A percentile compares a stretch with the other conserved stretches of the same genome.
Evolutionary conservation across 2,113 vertebrate genomes (phyloP).

Genomic region (Empidonax traillii): DNA sequence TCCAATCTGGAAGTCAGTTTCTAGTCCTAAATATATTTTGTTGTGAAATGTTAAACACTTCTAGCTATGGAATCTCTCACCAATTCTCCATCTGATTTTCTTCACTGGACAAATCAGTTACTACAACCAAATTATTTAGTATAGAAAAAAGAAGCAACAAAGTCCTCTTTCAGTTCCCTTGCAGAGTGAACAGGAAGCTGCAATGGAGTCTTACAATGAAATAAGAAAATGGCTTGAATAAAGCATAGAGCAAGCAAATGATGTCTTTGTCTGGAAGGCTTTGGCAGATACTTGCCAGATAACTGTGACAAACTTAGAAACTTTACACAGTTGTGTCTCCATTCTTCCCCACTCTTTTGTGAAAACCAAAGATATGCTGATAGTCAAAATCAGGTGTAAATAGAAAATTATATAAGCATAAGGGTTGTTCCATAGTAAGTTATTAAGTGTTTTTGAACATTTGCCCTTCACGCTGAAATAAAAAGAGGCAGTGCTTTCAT

Average conservation of each 20-base stretch:
- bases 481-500: background rate
- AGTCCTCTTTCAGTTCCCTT: background rate
- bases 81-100: background rate
- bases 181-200: background rate
- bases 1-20: background rate
- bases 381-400: background rate
- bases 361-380: background rate
- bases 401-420: background rate
- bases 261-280: background rate
- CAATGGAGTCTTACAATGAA: background rate
- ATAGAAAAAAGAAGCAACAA: background rate
- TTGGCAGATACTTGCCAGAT: background rate
- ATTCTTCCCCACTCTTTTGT: background rate
- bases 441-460: background rate
- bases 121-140: background rate
- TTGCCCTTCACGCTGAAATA: background rate
- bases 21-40: background rate
- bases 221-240: background rate
- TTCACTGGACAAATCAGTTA: background rate
- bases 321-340: background rate
- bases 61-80: background rate
- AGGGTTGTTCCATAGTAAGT: background rate
- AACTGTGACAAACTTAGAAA: background rate
- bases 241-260: background rate
- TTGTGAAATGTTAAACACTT: background rate